Evolutionary conservation across 2,888 invertebrate genomes (phyloP).

Genomic region (Polyommatus icarus): DNA sequence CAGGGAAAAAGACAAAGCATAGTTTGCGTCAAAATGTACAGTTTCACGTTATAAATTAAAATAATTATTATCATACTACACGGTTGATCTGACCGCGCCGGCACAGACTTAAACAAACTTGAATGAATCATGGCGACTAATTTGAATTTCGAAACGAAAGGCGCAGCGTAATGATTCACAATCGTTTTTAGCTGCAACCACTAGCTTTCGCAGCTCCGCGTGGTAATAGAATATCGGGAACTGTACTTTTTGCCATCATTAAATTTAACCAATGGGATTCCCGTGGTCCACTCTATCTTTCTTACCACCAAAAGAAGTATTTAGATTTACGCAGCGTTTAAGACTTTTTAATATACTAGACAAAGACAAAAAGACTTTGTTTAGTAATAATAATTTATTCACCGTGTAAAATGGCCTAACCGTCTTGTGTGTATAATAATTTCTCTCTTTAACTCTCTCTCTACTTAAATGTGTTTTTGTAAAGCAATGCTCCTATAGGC

Average conservation of each 20-base stretch:
- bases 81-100: background rate
- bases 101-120: background rate
- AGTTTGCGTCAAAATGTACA: background rate
- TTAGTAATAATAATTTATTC: too few species aligned
- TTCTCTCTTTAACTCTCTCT: too few species aligned
- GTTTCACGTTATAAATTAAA: background rate
- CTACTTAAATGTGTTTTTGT: background rate
- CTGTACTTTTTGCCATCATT: background rate
- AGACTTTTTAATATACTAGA: background rate
- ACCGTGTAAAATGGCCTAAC: too few species aligned
- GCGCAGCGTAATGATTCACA: background rate
- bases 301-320: too few species aligned
- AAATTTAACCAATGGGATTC: too few species aligned
- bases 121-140: background rate
- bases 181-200: background rate
- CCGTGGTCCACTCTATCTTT: too few species aligned
- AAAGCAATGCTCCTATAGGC: background rate
- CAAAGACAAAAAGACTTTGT: background rate
- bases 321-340: background rate
- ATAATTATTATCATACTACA: background rate
- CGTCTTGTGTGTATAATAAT: too few species aligned
- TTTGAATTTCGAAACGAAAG: conserved; percentile 10
- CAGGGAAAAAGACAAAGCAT: background rate
- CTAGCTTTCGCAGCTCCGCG: background rate
- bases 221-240: background rate